These are phyloP conservation scores for Synergus japonicus DNA, from an alignment of 2,888 invertebrate species.

Conservation along the genomic window DNA sequence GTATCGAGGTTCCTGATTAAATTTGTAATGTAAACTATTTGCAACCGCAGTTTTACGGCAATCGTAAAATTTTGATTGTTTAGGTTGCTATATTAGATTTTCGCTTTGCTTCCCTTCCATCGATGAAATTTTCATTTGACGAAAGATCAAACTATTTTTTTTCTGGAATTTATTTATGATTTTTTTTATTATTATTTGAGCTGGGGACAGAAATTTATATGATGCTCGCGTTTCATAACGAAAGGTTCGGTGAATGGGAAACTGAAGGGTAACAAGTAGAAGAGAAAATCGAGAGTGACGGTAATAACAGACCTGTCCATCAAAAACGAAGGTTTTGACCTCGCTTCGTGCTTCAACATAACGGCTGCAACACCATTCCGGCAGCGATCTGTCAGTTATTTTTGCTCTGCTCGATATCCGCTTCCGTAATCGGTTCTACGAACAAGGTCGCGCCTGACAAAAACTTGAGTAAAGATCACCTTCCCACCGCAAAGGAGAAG, in stretches of 20 bases:
- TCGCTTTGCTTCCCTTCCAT: not conserved
- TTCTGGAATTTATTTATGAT: not conserved
- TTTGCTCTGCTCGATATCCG: slow-evolving; percentile 58
- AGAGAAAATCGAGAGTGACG: slow-evolving; percentile 60
- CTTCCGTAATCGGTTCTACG: slow-evolving; percentile 57
- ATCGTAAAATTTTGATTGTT: not conserved
- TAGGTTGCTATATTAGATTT: not conserved
- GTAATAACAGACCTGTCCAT: slow-evolving; percentile 70
- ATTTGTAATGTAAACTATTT: not conserved
- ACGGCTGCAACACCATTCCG: slow-evolving; percentile 58
- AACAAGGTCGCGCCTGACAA: slow-evolving; percentile 36
- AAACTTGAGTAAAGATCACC: slow-evolving; percentile 23
- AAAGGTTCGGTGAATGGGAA: slow-evolving; percentile 26
- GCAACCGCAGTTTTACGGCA: not conserved
- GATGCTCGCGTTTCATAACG: not conserved
- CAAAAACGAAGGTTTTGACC: slow-evolving; percentile 61
- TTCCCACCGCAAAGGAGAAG: not conserved
- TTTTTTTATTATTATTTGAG: not conserved
- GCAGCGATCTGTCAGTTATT: slow-evolving; percentile 65
- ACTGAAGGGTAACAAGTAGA: slow-evolving; percentile 24
- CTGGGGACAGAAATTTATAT: not conserved
- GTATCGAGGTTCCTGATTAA: not conserved
- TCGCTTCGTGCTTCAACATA: slow-evolving; percentile 45
- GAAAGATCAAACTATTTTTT: not conserved
- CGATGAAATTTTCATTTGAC: not conserved